phyloP scores from a whole-genome alignment of 2,888 invertebrate genomes.

The Fissipunctia ypsillon region DNA sequence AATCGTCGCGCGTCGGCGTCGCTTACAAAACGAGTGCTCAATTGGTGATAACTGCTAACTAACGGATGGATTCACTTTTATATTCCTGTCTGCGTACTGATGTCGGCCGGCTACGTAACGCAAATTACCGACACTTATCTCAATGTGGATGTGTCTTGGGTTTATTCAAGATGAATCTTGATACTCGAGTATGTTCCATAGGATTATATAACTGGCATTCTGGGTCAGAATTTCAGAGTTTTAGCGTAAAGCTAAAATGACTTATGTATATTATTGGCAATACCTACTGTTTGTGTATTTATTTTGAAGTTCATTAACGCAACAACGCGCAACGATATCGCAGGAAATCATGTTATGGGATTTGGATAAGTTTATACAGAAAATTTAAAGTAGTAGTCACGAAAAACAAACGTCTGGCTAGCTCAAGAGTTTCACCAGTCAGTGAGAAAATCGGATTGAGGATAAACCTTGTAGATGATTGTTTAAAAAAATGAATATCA shows the following conservation, averaged over 20 bases:
- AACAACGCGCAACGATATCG: background rate
- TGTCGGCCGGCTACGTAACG: constrained; percentile 4
- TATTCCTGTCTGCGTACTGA: constrained; percentile 49
- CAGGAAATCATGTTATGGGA: no score
- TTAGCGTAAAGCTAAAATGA: background rate
- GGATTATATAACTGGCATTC: background rate
- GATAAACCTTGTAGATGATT: no score
- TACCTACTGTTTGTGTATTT: background rate
- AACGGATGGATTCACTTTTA: constrained; percentile 63
- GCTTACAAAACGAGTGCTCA: constrained; percentile 52
- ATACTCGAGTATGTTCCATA: background rate
- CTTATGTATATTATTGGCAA: background rate
- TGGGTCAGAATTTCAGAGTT: background rate
- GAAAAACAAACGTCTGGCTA: no score
- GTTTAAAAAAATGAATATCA: no score
- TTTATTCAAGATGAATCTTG: background rate
- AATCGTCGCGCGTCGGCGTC: constrained; percentile 26
- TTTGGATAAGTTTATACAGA: no score
- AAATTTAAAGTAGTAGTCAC: no score
- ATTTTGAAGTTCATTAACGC: background rate
- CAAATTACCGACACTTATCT: constrained; percentile 47
- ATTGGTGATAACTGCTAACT: constrained; percentile 56
- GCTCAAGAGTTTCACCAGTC: no score
- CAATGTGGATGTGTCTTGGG: background rate
- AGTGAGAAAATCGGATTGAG: no score